Evolutionary conservation across 2,797 vertebrate species (phyloP), one percentile per base, ranked within the genome.

Genomic region (Chrysocyon brachyurus): DNA sequence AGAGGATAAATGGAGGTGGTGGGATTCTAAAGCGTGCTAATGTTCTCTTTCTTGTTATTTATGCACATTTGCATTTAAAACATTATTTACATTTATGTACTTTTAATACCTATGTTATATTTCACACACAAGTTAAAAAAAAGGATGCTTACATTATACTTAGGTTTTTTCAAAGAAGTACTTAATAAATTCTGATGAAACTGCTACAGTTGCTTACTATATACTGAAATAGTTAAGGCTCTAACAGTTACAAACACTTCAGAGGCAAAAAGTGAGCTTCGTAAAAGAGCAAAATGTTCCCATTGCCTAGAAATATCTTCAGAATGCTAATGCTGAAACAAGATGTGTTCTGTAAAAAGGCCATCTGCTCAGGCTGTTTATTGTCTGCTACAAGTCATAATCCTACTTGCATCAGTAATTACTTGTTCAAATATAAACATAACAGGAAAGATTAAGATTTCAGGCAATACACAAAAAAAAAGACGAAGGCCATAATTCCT

Each of bases 291-390:
- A 87, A 82, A 96, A 86, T 40, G 4, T 82, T 83, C 83, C 75
- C 82, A 92, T 0, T 87, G 59, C 72, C 56, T 88, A 70, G 61
- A 97, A 97, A 36, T 92, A 93, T 33, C 87, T 95, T 92, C 31
- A 12, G 77, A 82, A 94, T 87, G 87, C 52, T 90, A 83, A 75
- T 87, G 78, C 33, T 22, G 64, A 86, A 97, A 91, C 79, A 93
- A 90, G 96, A 84, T 57, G 52, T 88, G 73, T 91, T 91, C 87
- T 96, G 79, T 91, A 94, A 96, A 14, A 14, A 81, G 87, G 64
- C 94, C 97, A 93, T 96, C 94, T 98, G 93, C 87, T 96, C 33
- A 19, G 87, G 33, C 87, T 84, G 90, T 93, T 97, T 78, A 97
- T 1, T 61, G 92, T 93, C 87, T 90, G 28, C 88, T 97, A 97